Evolutionary conservation across 2,797 vertebrate species (phyloP).

Genomic region (Clarias platycephalus): DNA sequence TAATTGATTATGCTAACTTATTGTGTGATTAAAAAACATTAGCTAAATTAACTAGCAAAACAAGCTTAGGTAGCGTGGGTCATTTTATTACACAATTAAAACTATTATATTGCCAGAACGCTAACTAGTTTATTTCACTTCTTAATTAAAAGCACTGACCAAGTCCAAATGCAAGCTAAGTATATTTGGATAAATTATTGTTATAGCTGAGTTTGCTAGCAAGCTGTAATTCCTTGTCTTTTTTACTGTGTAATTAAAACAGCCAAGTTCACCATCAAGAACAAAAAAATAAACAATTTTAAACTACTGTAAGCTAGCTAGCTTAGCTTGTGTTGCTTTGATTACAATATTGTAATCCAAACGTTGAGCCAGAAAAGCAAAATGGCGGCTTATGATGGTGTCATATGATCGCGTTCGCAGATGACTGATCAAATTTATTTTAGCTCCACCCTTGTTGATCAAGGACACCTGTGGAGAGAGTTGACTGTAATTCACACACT

Average conservation of each 20-base stretch:
- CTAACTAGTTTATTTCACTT: neutral
- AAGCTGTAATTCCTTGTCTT: neutral
- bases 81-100: neutral
- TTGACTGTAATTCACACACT: neutral
- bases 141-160: neutral
- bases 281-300: neutral
- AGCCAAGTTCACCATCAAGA: neutral
- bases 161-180: neutral
- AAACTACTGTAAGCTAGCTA: neutral
- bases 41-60: neutral
- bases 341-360: neutral
- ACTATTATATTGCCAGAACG: too few species aligned
- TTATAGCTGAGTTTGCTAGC: neutral
- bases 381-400: neutral
- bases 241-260: neutral
- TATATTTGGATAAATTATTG: neutral
- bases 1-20: neutral
- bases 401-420: slow-evolving; percentile 9
- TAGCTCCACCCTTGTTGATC: slow-evolving; percentile 11
- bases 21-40: neutral
- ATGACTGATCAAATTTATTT: slow-evolving; percentile 2
- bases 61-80: neutral
- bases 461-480: neutral
- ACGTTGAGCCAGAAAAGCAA: neutral
- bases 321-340: neutral